These are phyloP conservation scores for Proterorhinus semilunaris DNA, from an alignment of 2,113 vertebrate genomes.

Conservation along the genomic window DNA sequence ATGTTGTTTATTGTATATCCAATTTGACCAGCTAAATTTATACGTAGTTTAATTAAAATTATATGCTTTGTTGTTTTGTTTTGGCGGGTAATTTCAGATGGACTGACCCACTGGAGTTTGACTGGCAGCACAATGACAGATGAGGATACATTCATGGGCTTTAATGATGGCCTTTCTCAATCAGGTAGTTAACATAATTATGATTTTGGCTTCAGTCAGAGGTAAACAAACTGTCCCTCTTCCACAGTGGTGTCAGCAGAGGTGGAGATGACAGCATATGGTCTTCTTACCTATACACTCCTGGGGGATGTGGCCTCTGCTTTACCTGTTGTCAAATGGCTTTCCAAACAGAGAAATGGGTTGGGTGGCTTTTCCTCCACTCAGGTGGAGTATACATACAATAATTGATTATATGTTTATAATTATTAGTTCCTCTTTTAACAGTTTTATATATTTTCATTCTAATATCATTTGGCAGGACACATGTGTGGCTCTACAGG, in stretches of 20 bases:
- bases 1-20: background rate
- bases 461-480: conserved; percentile 71
- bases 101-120: conserved; percentile 92
- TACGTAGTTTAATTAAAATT: too few species aligned
- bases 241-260: conserved; percentile 88
- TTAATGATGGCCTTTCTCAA: conserved; percentile 86
- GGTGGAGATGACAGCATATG: conserved; percentile 93
- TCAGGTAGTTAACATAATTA: conserved; percentile 77
- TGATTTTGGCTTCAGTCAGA: background rate
- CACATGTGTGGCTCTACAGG: conserved; percentile 91
- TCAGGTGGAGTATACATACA: conserved; percentile 72
- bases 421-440: background rate
- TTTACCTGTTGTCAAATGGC: conserved; percentile 90
- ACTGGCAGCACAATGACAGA: conserved; percentile 81
- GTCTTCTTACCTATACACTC: conserved; percentile 86
- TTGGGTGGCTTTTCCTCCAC: conserved; percentile 93
- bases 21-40: background rate
- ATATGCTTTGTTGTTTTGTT: background rate
- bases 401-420: background rate
- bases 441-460: background rate
- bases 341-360: conserved; percentile 89
- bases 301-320: conserved; percentile 87
- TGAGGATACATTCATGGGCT: conserved; percentile 89
- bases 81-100: conserved; percentile 73
- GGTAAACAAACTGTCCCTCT: background rate